phyloP scores from a whole-genome alignment of 2,113 vertebrate genomes.

The Arothron firmamentum region DNA sequence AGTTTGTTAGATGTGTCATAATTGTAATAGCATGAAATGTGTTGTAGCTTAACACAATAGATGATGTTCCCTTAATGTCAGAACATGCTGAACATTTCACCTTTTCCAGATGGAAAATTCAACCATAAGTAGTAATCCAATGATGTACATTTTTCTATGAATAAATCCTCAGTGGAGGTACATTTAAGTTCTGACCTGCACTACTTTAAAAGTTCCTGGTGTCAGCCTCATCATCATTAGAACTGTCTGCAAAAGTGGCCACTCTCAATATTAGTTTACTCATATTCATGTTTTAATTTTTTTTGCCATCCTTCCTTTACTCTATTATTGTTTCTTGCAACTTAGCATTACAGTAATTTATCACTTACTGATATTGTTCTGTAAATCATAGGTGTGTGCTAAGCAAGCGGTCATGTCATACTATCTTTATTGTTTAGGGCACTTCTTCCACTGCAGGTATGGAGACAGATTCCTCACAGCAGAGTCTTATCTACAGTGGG shows the following conservation, averaged over 20 bases:
- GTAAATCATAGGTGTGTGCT: background rate
- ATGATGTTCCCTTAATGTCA: too few species aligned
- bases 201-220: too few species aligned
- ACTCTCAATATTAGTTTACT: too few species aligned
- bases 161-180: too few species aligned
- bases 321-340: background rate
- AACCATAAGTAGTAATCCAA: background rate
- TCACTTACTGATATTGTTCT: conserved; percentile 3
- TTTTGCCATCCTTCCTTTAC: conserved; percentile 1
- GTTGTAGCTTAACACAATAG: too few species aligned
- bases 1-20: too few species aligned
- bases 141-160: too few species aligned
- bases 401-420: conserved; percentile 10
- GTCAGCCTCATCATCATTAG: too few species aligned
- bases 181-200: too few species aligned
- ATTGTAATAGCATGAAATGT: too few species aligned
- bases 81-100: background rate
- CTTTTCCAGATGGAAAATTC: background rate
- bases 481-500: conserved; percentile 29
- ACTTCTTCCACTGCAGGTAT: conserved; percentile 52
- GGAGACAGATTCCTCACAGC: conserved; percentile 38
- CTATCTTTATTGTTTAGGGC: conserved; percentile 36
- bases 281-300: background rate
- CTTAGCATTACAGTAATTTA: background rate
- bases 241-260: too few species aligned